A percentile compares a stretch with the other conserved stretches of the same genome.
These are phyloP conservation scores for Clarias batrachus DNA, from an alignment of 2,113 vertebrate genomes.

Conservation along the genomic window DNA sequence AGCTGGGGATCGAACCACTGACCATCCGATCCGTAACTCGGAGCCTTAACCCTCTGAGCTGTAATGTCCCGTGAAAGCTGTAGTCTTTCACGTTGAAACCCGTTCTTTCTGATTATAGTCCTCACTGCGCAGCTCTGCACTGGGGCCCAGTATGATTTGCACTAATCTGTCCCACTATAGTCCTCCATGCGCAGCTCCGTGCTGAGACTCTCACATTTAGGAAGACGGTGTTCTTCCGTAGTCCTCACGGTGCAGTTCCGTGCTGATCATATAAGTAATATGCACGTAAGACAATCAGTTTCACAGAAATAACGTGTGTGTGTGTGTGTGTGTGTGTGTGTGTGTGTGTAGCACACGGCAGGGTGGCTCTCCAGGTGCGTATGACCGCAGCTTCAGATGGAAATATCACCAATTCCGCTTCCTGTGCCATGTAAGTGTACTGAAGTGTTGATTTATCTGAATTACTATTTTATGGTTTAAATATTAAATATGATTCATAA, in stretches of 20 bases:
- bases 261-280: not conserved
- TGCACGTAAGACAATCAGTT: not conserved
- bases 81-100: not conserved
- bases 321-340: slow-evolving; percentile 5
- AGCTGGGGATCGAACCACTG: too few species aligned
- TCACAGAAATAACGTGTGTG: slow-evolving; percentile 11
- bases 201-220: not conserved
- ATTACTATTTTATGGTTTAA: not conserved
- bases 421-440: slow-evolving; percentile 85
- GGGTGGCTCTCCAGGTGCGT: slow-evolving; percentile 88
- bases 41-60: too few species aligned
- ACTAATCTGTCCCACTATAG: not conserved
- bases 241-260: slow-evolving; percentile 5
- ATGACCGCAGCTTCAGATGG: slow-evolving; percentile 97
- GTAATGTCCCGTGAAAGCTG: not conserved
- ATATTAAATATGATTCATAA: not conserved
- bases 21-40: too few species aligned
- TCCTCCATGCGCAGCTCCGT: slow-evolving; percentile 22
- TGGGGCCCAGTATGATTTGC: not conserved
- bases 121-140: not conserved
- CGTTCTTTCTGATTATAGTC: not conserved
- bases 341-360: slow-evolving; percentile 74
- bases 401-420: slow-evolving; percentile 99
- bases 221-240: not conserved
- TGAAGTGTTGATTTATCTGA: not conserved